Base-by-base conservation (phyloP, 2,113 vertebrate genomes). In the Xiphophorus hellerii region DNA sequence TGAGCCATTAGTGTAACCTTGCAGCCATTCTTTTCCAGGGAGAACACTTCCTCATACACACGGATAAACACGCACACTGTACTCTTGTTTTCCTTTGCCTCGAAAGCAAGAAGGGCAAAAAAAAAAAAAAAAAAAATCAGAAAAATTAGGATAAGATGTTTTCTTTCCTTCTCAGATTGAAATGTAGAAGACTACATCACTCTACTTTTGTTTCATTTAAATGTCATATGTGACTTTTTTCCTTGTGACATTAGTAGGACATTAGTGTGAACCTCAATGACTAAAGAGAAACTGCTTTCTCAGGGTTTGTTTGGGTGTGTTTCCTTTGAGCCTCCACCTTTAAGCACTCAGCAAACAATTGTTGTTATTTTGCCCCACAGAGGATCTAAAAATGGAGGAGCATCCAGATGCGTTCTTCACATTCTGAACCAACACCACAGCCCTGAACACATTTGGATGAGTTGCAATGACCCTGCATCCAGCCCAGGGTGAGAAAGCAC, bases 401-500 rank as follows among this genome's bases (percentile, higher is more conserved):
- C 71, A 83, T 88, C 78, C 73, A 80, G 80, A 73, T 66, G 81
- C 87, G 84, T 91, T 90, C 90, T 76, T 87, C 76, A 77, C 89
- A 92, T 90, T 89, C 87, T 89, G 66, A 72, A 79, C 76, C 44
- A 12, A 84, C 90, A 90, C 89, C 88, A 90, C 92, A 92, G 80
- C 73, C 65, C 61, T 93, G 92, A 92, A 91, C 89, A 91, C 90
- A 88, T 92, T 84, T 88, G 91, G 79, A 92, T 91, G 90, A 94
- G 89, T 92, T 76, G 79, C 77, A 84, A n/a, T 91, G 72, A 84
- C 77, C 81, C 77, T 74, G 86, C 79, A 80, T 87, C 81, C 82
- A 84, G 77, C 80, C 73, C 76, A 11, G 71, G 78, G 87, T 75
- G 77, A 85, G 71, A 82, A 80, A 83, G 85, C 81, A 76, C 65